A percentile compares a stretch with the other conserved stretches of the same genome.
These are phyloP conservation scores for Bubo blakistoni DNA, from an alignment of 2,113 vertebrate species.

Conservation along the genomic window DNA sequence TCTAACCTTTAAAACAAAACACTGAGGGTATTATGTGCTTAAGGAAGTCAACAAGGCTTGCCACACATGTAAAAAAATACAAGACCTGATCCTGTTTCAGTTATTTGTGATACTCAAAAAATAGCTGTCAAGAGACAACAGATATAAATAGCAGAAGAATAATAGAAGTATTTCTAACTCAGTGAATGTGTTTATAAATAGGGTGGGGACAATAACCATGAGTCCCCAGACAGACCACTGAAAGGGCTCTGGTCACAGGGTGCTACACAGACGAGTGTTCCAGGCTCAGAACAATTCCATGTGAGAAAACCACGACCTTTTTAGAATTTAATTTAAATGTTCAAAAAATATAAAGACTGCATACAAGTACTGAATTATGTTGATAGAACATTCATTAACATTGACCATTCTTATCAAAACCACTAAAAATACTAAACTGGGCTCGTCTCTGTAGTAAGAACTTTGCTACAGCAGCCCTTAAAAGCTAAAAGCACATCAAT, in stretches of 20 bases:
- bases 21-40: neutral
- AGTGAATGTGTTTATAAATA: neutral
- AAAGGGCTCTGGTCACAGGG: neutral
- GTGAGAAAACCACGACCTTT: neutral
- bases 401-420: neutral
- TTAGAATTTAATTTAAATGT: neutral
- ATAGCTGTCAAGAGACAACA: neutral
- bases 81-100: neutral
- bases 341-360: neutral
- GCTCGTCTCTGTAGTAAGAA: neutral
- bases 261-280: neutral
- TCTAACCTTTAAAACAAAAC: conserved; percentile 23
- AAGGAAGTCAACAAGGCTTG: conserved; percentile 21
- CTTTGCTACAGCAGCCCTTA: neutral
- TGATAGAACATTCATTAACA: neutral
- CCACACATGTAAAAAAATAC: neutral
- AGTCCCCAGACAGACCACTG: neutral
- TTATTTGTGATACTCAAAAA: conserved; percentile 12
- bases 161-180: neutral
- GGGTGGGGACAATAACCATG: neutral
- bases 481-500: neutral
- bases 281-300: neutral
- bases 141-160: neutral
- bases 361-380: neutral
- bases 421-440: neutral